Conservation (phyloP, 2,888 invertebrate species). For the Oscheius myriophilus region DNA sequence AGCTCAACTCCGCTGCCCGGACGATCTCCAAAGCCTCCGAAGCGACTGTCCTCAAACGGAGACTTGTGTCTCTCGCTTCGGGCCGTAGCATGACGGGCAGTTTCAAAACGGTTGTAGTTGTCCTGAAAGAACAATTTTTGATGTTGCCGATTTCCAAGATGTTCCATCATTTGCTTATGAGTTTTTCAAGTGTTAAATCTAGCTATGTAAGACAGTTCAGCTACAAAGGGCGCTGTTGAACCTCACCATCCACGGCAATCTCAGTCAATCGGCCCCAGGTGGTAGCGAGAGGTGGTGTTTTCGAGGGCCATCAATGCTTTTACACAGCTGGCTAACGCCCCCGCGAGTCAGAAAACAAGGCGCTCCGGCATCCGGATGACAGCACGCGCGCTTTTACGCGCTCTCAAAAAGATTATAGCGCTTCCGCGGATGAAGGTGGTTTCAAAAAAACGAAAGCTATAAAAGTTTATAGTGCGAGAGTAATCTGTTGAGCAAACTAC, state of each 20-base stretch:
- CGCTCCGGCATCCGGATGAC: slow-evolving; percentile 7
- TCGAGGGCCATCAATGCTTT: slow-evolving; percentile 26
- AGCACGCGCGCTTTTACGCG: slow-evolving; percentile 1
- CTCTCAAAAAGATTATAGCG: not conserved
- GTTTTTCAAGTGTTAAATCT: too few species aligned
- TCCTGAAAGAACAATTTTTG: slow-evolving; percentile 48
- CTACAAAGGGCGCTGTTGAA: not conserved
- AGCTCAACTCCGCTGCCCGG: slow-evolving; percentile 67
- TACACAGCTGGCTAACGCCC: slow-evolving; percentile 29
- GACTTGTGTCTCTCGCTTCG: slow-evolving; percentile 30
- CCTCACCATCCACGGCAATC: not conserved
- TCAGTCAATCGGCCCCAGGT: too few species aligned
- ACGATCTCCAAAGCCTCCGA: slow-evolving; percentile 67
- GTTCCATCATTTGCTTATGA: not conserved
- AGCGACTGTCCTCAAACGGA: slow-evolving; percentile 54
- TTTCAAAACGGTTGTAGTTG: slow-evolving; percentile 69
- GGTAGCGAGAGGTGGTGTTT: slow-evolving; percentile 20
- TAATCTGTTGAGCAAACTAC: slow-evolving; percentile 32
- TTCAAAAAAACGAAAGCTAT: slow-evolving; percentile 6
- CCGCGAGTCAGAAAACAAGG: slow-evolving; percentile 31
- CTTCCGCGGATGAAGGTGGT: not conserved
- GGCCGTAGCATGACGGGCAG: slow-evolving; percentile 51
- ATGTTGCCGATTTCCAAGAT: too few species aligned
- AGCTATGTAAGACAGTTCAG: not conserved
- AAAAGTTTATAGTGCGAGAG: not conserved